Evolutionary conservation across 1,140 invertebrate genomes (phyloP).

Genomic region (Homarus americanus): DNA sequence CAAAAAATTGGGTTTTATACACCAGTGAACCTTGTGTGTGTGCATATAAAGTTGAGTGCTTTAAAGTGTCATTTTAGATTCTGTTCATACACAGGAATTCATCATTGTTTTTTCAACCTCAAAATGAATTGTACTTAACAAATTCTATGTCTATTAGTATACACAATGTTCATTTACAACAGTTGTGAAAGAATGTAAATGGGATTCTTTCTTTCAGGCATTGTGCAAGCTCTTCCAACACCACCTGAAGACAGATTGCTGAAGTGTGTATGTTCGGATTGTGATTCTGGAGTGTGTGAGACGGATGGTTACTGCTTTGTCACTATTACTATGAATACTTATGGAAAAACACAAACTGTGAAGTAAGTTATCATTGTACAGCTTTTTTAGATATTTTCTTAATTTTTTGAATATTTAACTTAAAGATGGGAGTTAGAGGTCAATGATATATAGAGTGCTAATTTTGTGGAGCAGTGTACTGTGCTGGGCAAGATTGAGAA

Average conservation of each 20-base stretch:
- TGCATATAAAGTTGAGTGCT: no score
- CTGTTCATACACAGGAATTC: no score
- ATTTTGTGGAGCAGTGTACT: no score
- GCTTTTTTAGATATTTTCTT: background rate
- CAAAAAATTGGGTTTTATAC: no score
- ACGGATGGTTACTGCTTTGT: slow-evolving; percentile 27
- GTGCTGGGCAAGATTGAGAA: no score
- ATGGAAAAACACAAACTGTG: background rate
- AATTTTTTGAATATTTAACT: background rate
- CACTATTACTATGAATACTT: background rate
- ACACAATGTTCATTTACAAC: no score
- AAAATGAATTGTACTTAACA: no score
- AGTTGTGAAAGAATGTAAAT: background rate
- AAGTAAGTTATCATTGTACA: slow-evolving; percentile 9
- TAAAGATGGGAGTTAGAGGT: background rate
- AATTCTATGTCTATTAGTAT: no score
- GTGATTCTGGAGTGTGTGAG: background rate
- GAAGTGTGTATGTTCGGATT: slow-evolving; percentile 31
- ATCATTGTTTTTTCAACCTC: no score
- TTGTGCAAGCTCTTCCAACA: background rate
- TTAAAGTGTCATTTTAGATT: no score
- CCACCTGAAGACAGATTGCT: slow-evolving; percentile 5
- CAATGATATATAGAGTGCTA: no score
- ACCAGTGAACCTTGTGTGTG: no score
- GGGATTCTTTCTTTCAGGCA: background rate